These are phyloP conservation scores for Clarias fuscus DNA, from an alignment of 2,797 vertebrate genomes.

Conservation along the genomic window DNA sequence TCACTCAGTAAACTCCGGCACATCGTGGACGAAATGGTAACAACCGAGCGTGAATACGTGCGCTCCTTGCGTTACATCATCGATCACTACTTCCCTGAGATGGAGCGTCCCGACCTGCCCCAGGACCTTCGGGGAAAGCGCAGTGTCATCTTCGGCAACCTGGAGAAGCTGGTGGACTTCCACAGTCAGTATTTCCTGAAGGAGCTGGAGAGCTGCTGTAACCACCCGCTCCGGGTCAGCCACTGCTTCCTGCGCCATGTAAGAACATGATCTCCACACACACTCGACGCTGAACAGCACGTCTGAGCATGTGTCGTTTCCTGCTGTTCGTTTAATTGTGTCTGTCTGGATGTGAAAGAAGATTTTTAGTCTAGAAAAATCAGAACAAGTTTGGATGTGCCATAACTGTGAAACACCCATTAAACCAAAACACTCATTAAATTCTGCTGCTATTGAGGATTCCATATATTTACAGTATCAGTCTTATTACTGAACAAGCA, in stretches of 20 bases:
- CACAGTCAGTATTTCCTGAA: conserved; percentile 91
- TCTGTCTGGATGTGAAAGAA: not conserved
- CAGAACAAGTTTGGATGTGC: not conserved
- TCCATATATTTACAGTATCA: not conserved
- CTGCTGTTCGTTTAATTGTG: not conserved
- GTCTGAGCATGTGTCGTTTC: not conserved
- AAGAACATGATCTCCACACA: conserved; percentile 58
- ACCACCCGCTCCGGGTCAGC: conserved; percentile 86
- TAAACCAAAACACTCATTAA: not conserved
- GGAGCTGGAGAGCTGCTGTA: conserved; percentile 92
- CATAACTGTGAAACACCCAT: not conserved
- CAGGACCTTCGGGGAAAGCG: conserved; percentile 93
- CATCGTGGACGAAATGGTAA: conserved; percentile 94
- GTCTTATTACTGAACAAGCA: not conserved
- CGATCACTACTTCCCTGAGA: conserved; percentile 91
- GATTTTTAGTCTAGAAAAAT: not conserved
- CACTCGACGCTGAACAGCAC: not conserved
- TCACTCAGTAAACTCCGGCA: conserved; percentile 82
- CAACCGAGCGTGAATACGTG: conserved; percentile 90
- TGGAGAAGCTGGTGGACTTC: conserved; percentile 93
- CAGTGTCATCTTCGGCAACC: conserved; percentile 89
- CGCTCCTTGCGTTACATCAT: conserved; percentile 87
- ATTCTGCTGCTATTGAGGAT: not conserved
- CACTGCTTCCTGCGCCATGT: conserved; percentile 93
- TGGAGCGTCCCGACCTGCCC: conserved; percentile 88